These are phyloP conservation scores for Leptarthrus brevirostris DNA, from an alignment of 2,888 invertebrate species.

Conservation along the genomic window DNA sequence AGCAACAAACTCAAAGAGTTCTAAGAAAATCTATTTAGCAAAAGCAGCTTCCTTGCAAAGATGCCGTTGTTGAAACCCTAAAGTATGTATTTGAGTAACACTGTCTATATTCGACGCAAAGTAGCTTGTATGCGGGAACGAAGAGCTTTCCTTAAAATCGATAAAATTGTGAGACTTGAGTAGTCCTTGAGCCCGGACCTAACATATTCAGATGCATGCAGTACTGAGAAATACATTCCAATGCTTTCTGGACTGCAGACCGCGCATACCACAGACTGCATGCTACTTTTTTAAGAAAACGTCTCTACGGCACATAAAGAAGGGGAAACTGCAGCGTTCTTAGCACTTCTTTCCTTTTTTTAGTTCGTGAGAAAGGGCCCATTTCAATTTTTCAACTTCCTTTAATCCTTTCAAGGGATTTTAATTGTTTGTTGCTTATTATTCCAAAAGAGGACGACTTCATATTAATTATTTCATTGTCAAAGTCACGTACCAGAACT, in stretches of 20 bases:
- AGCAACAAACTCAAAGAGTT: constrained; percentile 24
- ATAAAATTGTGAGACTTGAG: constrained; percentile 18
- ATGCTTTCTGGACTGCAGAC: constrained; percentile 33
- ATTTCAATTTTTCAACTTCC: constrained; percentile 9
- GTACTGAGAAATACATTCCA: not conserved
- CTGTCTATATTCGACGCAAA: not conserved
- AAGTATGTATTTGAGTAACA: not conserved
- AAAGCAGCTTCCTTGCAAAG: constrained; percentile 21
- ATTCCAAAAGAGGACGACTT: not conserved
- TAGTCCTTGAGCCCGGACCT: constrained; percentile 25
- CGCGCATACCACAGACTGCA: constrained; percentile 7
- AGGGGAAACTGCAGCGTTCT: constrained; percentile 2
- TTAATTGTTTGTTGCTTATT: constrained; percentile 11
- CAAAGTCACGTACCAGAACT: constrained; percentile 26
- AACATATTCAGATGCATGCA: constrained; percentile 25
- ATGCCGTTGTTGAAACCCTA: constrained; percentile 1
- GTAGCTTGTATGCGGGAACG: not conserved
- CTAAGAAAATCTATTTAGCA: constrained; percentile 38
- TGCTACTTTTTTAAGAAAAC: not conserved
- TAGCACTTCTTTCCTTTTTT: no score
- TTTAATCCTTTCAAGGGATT: constrained; percentile 11
- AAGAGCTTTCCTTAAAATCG: constrained; percentile 18
- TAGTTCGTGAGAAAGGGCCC: not conserved
- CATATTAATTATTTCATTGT: constrained; percentile 35
- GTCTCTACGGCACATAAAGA: not conserved